These are phyloP conservation scores for Xenopus laevis DNA, from an alignment of 2,113 vertebrate species.

Conservation along the genomic window DNA sequence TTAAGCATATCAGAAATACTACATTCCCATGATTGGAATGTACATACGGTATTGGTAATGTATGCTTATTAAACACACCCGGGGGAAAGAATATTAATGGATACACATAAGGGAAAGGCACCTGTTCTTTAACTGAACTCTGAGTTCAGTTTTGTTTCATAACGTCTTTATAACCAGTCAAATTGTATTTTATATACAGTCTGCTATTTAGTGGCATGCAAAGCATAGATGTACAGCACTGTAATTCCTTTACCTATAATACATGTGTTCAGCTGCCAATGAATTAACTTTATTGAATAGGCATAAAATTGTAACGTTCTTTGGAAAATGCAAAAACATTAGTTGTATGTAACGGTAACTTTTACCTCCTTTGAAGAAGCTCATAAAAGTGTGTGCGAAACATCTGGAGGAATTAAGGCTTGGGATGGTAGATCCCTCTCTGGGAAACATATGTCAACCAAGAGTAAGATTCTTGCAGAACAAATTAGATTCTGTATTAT, in stretches of 20 bases:
- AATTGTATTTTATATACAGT: too few species aligned
- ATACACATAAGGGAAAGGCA: too few species aligned
- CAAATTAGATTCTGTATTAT: conserved; percentile 56
- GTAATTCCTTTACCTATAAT: conserved; percentile 3
- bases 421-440: conserved; percentile 57
- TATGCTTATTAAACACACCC: too few species aligned
- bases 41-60: too few species aligned
- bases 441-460: conserved; percentile 55
- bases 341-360: conserved; percentile 48
- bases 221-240: background rate
- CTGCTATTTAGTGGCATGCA: background rate
- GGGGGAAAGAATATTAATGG: too few species aligned
- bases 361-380: conserved; percentile 53
- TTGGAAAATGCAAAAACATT: conserved; percentile 54
- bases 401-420: conserved; percentile 65
- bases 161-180: background rate
- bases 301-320: conserved; percentile 51
- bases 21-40: too few species aligned
- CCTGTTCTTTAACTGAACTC: too few species aligned
- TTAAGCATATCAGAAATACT: too few species aligned
- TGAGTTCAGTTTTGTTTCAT: background rate
- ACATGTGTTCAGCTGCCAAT: conserved; percentile 48
- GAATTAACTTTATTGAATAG: conserved; percentile 52
- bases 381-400: conserved; percentile 57
- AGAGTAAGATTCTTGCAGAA: conserved; percentile 55